phyloP scores from a whole-genome alignment of 2,113 vertebrate species.

The Dendropsophus ebraccatus region DNA sequence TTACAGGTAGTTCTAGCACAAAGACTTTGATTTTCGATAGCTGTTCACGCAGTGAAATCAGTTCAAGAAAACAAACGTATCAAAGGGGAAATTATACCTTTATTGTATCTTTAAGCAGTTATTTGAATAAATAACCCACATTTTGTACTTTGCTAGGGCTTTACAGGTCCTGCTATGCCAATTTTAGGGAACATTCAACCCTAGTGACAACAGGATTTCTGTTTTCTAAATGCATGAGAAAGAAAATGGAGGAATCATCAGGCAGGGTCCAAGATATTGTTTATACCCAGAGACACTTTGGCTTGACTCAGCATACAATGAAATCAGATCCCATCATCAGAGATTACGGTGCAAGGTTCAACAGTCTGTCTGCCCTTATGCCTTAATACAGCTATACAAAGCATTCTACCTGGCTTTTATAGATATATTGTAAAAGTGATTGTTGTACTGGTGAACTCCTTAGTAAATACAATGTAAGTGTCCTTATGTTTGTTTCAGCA shows the following conservation, averaged over 20 bases:
- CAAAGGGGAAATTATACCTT: background rate
- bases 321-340: background rate
- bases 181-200: background rate
- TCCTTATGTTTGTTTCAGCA: background rate
- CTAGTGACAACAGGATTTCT: background rate
- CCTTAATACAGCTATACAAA: background rate
- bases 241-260: background rate
- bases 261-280: background rate
- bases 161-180: background rate
- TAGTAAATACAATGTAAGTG: background rate
- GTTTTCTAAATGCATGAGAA: background rate
- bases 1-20: too few relatives aligned
- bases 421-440: background rate
- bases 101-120: constrained; percentile 8
- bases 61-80: background rate
- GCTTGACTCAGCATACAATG: background rate
- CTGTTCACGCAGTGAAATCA: background rate
- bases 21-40: too few relatives aligned
- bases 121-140: constrained; percentile 7
- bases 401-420: background rate
- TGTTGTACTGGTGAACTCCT: background rate
- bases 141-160: background rate
- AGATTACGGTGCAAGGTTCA: background rate
- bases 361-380: background rate
- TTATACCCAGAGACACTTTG: background rate